These are phyloP conservation scores for Subacronicta megacephala DNA, from an alignment of 2,888 invertebrate genomes.

Conservation along the genomic window DNA sequence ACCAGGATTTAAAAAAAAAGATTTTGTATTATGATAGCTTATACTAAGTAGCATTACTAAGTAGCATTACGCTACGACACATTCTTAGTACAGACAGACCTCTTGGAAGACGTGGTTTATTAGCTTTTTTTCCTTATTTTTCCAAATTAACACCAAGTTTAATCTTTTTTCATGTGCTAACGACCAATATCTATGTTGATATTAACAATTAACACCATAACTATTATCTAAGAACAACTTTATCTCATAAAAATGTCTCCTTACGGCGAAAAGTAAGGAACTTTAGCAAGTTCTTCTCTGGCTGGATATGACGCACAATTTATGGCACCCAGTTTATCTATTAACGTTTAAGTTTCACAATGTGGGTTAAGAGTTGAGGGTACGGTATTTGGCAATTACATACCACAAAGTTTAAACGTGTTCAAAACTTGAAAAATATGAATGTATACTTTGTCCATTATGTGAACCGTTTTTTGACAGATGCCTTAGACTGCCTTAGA, in stretches of 20 bases:
- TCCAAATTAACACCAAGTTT: constrained; percentile 15
- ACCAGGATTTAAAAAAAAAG: no score
- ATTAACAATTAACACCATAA: constrained; percentile 48
- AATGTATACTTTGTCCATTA: no score
- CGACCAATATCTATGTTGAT: constrained; percentile 36
- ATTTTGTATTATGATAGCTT: no score
- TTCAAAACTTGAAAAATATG: not conserved
- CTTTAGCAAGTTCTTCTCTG: constrained; percentile 44
- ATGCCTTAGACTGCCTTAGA: no score
- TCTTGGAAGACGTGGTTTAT: no score
- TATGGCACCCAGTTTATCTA: constrained; percentile 50
- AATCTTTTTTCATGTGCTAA: constrained; percentile 15
- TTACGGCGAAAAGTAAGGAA: constrained; percentile 48
- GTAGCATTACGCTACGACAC: no score
- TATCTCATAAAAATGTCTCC: constrained; percentile 52
- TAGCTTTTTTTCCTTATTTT: constrained; percentile 19
- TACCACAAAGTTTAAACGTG: constrained; percentile 3
- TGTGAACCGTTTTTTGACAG: no score
- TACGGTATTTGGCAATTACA: constrained; percentile 19
- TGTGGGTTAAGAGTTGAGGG: constrained; percentile 22
- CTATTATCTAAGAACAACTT: constrained; percentile 45
- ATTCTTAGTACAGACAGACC: no score
- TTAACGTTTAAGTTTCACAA: constrained; percentile 44
- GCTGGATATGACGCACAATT: constrained; percentile 48
- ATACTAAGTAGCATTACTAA: no score